Evolutionary conservation across 2,888 invertebrate species (phyloP).

Genomic region (Phorcus lineatus): DNA sequence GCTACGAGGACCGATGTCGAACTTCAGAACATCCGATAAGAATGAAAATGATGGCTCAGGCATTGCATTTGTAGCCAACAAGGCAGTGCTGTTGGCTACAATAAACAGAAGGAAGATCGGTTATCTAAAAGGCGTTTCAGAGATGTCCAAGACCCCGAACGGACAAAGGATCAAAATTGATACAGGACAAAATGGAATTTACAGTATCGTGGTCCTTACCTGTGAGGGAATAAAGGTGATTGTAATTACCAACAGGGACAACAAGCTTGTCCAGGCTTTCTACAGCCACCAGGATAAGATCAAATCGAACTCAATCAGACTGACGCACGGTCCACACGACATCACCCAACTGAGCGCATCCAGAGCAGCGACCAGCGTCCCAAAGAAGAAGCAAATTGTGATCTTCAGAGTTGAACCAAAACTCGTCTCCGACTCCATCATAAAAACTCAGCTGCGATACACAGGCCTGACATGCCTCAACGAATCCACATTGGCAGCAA

Average conservation of each 20-base stretch:
- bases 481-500: neutral
- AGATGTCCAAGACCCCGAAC: neutral
- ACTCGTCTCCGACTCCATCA: neutral
- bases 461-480: neutral
- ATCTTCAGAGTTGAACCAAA: neutral
- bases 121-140: neutral
- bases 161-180: neutral
- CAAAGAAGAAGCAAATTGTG: slow-evolving; percentile 11
- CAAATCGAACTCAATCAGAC: neutral
- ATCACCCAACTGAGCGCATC: neutral
- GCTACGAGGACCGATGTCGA: neutral
- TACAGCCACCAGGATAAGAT: neutral
- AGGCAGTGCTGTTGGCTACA: neutral
- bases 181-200: neutral
- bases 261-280: neutral
- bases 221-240: neutral
- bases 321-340: neutral
- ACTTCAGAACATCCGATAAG: neutral
- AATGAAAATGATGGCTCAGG: neutral
- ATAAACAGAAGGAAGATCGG: neutral
- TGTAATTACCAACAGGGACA: neutral
- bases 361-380: neutral
- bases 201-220: neutral
- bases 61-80: neutral
- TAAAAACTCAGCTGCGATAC: slow-evolving; percentile 4